Conservation (phyloP, 2,113 vertebrate species). For the Cinclus cinclus region DNA sequence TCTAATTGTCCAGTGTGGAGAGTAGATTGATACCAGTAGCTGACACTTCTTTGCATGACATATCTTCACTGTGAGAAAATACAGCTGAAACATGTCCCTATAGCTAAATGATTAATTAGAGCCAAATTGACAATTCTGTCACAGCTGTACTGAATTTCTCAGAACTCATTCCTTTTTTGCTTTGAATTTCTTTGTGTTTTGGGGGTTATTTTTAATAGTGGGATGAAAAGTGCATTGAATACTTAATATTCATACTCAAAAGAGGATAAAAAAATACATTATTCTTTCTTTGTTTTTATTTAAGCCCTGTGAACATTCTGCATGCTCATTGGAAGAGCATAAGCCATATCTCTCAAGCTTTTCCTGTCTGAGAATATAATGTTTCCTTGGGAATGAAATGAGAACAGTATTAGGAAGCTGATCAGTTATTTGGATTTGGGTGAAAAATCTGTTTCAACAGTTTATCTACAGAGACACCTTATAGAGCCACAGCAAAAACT, state of each 20-base stretch:
- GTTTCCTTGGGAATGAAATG: neutral
- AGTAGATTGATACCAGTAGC: neutral
- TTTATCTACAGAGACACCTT: neutral
- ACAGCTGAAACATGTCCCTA: neutral
- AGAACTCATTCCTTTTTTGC: neutral
- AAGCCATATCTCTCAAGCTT: neutral
- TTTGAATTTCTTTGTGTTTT: neutral
- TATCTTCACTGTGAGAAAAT: neutral
- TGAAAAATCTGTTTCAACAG: neutral
- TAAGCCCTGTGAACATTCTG: neutral
- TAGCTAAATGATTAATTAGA: neutral
- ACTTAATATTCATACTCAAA: neutral
- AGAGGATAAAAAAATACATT: neutral
- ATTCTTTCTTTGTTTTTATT: neutral
- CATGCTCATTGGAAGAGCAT: fast-evolving
- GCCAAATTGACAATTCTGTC: neutral
- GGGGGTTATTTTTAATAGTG: neutral
- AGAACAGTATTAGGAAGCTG: neutral
- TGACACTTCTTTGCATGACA: neutral
- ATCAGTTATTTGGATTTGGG: neutral
- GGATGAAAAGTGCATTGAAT: neutral
- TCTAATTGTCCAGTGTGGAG: neutral
- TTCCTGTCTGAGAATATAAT: neutral
- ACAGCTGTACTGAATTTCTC: neutral
- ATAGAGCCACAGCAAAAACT: neutral